A percentile compares a stretch with the other conserved stretches of the same genome.
These are phyloP conservation scores for Carcina quercana DNA, from an alignment of 2,888 invertebrate species.

Conservation along the genomic window DNA sequence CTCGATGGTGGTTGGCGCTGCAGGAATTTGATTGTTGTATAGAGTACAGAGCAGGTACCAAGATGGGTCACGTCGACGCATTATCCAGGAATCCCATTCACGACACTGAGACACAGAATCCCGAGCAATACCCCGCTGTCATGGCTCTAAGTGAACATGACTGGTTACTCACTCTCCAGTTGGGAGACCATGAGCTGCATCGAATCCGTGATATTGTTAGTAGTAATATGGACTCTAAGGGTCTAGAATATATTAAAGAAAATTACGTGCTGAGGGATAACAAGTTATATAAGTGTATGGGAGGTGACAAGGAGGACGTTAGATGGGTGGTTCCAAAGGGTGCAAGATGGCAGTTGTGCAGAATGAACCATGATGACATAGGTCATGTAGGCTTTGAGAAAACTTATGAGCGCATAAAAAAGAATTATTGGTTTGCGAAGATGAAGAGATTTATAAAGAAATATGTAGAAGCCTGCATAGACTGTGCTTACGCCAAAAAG, in stretches of 20 bases:
- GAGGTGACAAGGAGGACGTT: slow-evolving; percentile 6
- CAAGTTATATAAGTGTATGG: slow-evolving; percentile 6
- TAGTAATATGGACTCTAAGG: slow-evolving; percentile 7
- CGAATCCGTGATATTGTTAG: slow-evolving; percentile 13
- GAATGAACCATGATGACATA: slow-evolving; percentile 33
- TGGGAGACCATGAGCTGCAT: slow-evolving; percentile 13
- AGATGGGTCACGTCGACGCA: slow-evolving; percentile 1
- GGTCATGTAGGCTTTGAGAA: slow-evolving; percentile 38
- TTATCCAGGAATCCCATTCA: slow-evolving; percentile 5
- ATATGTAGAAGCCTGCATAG: slow-evolving; percentile 39
- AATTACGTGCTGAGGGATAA: slow-evolving; percentile 9
- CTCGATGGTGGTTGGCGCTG: slow-evolving; percentile 11
- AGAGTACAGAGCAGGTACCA: slow-evolving; percentile 6
- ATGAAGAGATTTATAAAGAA: slow-evolving; percentile 35
- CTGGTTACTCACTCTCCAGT: slow-evolving; percentile 17
- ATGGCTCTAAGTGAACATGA: not conserved
- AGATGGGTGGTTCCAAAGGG: slow-evolving; percentile 30
- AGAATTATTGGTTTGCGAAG: slow-evolving; percentile 41
- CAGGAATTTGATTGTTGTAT: slow-evolving; percentile 9
- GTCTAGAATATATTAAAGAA: slow-evolving; percentile 12
- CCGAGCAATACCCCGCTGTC: not conserved
- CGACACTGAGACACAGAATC: not conserved
- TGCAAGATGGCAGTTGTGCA: slow-evolving; percentile 26
- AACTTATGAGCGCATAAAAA: slow-evolving; percentile 24
- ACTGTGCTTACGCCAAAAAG: slow-evolving; percentile 35